Base-by-base conservation (phyloP, 2,888 invertebrate species). In the Synanthedon formicaeformis region DNA sequence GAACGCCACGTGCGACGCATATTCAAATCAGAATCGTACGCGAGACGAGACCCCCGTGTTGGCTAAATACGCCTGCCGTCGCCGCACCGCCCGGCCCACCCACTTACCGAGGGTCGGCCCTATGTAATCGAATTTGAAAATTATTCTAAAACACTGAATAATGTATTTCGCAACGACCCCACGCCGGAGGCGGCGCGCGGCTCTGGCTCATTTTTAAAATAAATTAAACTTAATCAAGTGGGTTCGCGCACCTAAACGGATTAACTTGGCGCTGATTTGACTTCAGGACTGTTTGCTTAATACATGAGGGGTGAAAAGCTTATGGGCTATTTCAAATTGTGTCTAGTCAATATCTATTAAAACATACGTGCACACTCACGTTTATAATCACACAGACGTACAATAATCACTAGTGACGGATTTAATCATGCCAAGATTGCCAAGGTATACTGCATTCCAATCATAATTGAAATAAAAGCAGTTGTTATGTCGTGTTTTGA, bases 111-210 rank as follows among this genome's bases (percentile, higher is more conserved):
- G 82, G 83, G 84, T 84, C 84, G 83, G 81, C 77, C 85, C 86
- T 87, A 87, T 87, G 87, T 87, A 87, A 87, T 87, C 87, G 87
- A 87, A 87, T 87, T 87, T 87, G 86, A 87, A 87, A 87, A 87
- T 87, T 87, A 87, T 87, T 87, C 87, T 87, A 87, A 87, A 87
- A 87, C 87, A 87, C 86, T 87, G 86, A 86, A 87, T 87, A 87
- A 87, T 87, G 87, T 86, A 87, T 87, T 82, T 79, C 64, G 77
- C 66, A 81, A 84, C 82, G 85, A 81, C 77, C 73, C 66, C 65
- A 64, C 70, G 83, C 85, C 82, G 72, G 77, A 77, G 82, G 83
- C 68, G 70, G 76, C 71, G 75, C 68, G 70, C 64, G 67, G 69
- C 75, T 63, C 73, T 76, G 74, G 78, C 79, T 82, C 84, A 86